Evolutionary conservation across 2,113 vertebrate genomes (phyloP), one percentile per base, ranked within the genome.

Genomic region (Alligator sinensis): DNA sequence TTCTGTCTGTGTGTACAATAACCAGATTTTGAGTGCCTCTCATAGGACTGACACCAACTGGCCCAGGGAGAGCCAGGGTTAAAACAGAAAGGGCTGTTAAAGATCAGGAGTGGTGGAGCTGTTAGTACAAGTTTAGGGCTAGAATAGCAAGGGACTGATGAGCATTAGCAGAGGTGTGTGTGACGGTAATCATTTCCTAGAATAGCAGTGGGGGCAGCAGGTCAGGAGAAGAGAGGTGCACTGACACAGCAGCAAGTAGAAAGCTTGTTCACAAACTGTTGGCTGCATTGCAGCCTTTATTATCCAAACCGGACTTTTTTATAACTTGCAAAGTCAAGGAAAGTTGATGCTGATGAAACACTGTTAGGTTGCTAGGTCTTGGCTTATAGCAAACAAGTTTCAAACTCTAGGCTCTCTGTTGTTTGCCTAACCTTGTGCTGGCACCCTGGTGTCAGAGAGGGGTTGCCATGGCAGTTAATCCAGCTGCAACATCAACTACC

Each of bases 381-480:
- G 59, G 16, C 18, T 9, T 84, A 54, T 59, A 82, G 15, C 62
- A 25, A 58, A 34, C 57, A 62, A n/a, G 64, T 60, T 64, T 27
- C 25, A 79, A 84, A 17, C 4, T 17, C 5, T 38, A 24, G 47
- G 61, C 47, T 38, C 21, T 25, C 77, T 38, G 24, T 34, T 64
- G 80, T 70, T 77, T 61, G 34, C 38, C 60, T 34, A 38, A 68
- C 70, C 61, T 16, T 61, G 30, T 27, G 11, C 80, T 72, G 90
- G 62, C 87, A 72, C 11, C 4, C 7, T 13, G 0, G 1, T 58
- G 47, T 74, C 64, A 58, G 27, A 28, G 77, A 0, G 1, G 18
- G 54, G 93, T 91, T 95, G 79, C 79, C 80, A 92, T 87, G 72
- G 88, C 86, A 84, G 64, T 78, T 87, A 84, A 88, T 91, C 88